Conservation (phyloP, 2,797 vertebrate genomes). For the Harpagifer antarcticus region DNA sequence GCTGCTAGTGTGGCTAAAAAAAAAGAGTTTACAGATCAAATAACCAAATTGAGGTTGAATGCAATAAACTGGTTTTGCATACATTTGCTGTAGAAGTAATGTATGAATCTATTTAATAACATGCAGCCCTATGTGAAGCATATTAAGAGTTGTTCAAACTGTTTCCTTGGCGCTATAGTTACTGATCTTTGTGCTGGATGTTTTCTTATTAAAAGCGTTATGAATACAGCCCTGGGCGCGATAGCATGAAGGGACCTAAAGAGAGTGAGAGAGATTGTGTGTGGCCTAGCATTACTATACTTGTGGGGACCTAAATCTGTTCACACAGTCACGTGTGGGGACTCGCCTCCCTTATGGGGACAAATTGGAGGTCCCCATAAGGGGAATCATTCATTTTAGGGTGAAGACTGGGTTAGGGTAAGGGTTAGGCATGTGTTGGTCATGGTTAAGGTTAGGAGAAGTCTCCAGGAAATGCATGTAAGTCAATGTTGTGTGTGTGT, state of each 20-base stretch:
- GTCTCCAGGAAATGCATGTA: too few relatives aligned
- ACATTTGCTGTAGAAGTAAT: not conserved
- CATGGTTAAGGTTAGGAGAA: too few relatives aligned
- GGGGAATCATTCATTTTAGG: too few relatives aligned
- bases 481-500: too few relatives aligned
- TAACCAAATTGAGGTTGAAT: not conserved
- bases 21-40: slow-evolving; percentile 6
- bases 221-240: slow-evolving; percentile 42
- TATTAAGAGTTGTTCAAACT: not conserved
- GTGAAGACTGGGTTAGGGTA: too few relatives aligned
- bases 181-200: not conserved
- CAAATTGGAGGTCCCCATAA: too few relatives aligned
- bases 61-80: not conserved
- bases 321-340: too few relatives aligned
- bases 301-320: too few relatives aligned
- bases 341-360: too few relatives aligned
- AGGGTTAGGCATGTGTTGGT: too few relatives aligned
- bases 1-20: not conserved
- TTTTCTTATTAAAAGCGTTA: slow-evolving; percentile 15
- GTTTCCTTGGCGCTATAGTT: not conserved
- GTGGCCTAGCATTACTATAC: too few relatives aligned
- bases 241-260: slow-evolving; percentile 36
- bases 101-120: not conserved
- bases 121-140: not conserved
- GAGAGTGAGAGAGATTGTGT: slow-evolving; percentile 1